Conservation (phyloP, 1,140 invertebrate genomes). For the Bombus sibiricus region DNA sequence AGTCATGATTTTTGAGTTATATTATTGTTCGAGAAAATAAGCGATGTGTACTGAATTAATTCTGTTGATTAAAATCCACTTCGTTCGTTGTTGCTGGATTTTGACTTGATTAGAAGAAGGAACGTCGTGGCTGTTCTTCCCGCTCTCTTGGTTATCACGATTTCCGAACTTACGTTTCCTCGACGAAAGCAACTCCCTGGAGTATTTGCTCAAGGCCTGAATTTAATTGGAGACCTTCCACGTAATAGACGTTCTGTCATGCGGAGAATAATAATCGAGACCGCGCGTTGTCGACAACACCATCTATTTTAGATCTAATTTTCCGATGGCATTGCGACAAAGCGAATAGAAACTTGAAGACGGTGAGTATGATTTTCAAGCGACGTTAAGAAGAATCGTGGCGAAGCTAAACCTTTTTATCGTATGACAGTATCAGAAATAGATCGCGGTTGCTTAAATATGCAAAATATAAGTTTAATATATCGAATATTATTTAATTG, state of each 20-base stretch:
- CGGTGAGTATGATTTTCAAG: neutral
- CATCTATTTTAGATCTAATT: constrained; percentile 13
- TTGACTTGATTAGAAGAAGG: neutral
- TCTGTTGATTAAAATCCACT: no score
- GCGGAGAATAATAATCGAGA: constrained; percentile 5
- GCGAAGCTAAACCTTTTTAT: no score
- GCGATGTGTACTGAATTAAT: no score
- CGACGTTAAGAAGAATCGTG: neutral
- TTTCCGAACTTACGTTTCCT: neutral
- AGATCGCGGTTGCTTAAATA: no score
- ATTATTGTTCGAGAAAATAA: no score
- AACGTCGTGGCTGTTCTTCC: neutral
- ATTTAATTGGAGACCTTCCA: constrained; percentile 12
- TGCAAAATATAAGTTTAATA: no score
- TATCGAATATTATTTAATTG: no score
- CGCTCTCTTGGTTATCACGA: neutral
- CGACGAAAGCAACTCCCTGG: neutral
- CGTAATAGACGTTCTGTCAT: constrained; percentile 19
- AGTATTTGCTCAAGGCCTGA: neutral
- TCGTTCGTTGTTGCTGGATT: neutral
- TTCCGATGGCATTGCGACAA: constrained; percentile 1
- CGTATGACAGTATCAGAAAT: no score
- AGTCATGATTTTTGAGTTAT: no score
- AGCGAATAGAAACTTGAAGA: neutral
- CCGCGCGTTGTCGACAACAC: neutral